Evolutionary conservation across 2,888 invertebrate species (phyloP).

Genomic region (Podotricha telesiphe): DNA sequence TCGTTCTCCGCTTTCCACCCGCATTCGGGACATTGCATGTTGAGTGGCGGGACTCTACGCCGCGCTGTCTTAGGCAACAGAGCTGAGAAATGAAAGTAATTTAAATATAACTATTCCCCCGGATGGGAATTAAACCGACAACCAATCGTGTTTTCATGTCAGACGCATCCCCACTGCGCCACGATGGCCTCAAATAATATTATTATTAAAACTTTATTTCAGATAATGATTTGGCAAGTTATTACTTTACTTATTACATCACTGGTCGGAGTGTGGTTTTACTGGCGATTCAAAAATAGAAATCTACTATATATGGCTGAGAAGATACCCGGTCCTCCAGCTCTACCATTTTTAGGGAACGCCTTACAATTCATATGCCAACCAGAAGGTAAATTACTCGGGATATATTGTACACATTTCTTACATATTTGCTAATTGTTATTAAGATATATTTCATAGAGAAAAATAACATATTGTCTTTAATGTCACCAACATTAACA

Average conservation of each 20-base stretch:
- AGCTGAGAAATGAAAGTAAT: neutral
- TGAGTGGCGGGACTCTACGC: neutral
- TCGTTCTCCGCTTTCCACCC: neutral
- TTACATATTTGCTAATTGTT: too few species aligned
- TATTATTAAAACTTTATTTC: neutral
- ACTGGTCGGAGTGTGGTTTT: slow-evolving; percentile 54
- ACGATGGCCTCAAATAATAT: neutral
- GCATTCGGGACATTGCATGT: neutral
- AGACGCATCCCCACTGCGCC: neutral
- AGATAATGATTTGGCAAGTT: slow-evolving; percentile 53
- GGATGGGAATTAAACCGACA: neutral
- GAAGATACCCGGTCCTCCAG: slow-evolving; percentile 61
- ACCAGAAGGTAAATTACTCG: slow-evolving; percentile 58
- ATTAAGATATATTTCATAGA: too few species aligned
- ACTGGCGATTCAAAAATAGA: slow-evolving; percentile 61
- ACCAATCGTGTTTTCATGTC: neutral
- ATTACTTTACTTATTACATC: slow-evolving; percentile 42
- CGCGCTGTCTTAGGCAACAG: neutral
- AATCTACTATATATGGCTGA: slow-evolving; percentile 57
- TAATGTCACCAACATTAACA: too few species aligned
- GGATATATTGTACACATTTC: too few species aligned
- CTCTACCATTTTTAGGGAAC: slow-evolving; percentile 65
- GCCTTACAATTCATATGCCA: slow-evolving; percentile 60
- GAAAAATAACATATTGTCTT: too few species aligned
- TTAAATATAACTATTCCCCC: neutral